Evolutionary conservation across 2,797 vertebrate genomes (phyloP).

Genomic region (Numenius phaeopus): DNA sequence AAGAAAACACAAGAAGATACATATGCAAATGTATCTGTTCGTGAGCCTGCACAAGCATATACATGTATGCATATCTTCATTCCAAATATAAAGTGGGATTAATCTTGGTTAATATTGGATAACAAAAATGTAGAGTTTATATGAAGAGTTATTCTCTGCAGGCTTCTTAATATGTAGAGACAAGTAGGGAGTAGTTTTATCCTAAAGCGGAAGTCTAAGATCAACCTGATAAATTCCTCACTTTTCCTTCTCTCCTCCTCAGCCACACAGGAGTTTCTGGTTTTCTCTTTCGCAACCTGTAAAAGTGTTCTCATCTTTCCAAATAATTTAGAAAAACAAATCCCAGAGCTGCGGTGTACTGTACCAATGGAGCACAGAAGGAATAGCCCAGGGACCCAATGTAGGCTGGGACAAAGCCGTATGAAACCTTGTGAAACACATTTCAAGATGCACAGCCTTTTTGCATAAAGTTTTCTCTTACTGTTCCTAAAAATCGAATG

Average conservation of each 20-base stretch:
- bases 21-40: neutral
- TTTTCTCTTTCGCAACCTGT: neutral
- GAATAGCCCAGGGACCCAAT: fast-evolving
- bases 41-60: neutral
- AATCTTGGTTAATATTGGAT: neutral
- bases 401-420: neutral
- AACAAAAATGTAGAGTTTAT: neutral
- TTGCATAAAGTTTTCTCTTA: neutral
- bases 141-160: neutral
- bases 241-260: neutral
- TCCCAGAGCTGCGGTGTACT: neutral
- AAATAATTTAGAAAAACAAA: neutral
- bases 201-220: neutral
- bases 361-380: neutral
- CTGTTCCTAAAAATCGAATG: neutral
- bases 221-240: neutral
- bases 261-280: neutral
- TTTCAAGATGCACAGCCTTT: neutral
- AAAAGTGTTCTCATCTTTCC: neutral
- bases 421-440: neutral
- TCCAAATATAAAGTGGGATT: neutral
- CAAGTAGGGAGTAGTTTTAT: neutral
- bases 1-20: neutral
- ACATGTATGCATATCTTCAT: fast-evolving
- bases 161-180: neutral